phyloP scores from a whole-genome alignment of 2,113 vertebrate genomes.

The Tringa solitaria region DNA sequence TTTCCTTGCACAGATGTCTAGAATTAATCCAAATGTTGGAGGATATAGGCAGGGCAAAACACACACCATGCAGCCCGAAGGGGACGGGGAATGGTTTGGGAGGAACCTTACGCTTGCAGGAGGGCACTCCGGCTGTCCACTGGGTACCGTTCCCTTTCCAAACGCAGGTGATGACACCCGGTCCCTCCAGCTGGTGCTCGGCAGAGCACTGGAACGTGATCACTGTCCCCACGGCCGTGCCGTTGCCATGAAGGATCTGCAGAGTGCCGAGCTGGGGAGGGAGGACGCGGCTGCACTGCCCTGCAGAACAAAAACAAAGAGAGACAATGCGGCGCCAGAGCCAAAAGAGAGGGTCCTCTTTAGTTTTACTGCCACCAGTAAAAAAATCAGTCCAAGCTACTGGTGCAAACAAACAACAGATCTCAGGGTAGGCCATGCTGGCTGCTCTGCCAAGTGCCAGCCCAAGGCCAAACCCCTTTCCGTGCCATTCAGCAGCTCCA shows the following conservation, averaged over 20 bases:
- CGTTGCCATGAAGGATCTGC: slow-evolving; percentile 80
- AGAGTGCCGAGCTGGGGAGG: slow-evolving; percentile 77
- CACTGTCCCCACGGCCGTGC: slow-evolving; percentile 81
- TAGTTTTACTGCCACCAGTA: not conserved
- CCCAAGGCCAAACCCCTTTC: not conserved
- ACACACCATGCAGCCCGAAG: accelerated
- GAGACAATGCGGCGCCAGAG: not conserved
- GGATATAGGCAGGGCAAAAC: not conserved
- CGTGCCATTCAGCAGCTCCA: not conserved
- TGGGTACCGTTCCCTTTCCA: slow-evolving; percentile 75
- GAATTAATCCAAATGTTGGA: accelerated
- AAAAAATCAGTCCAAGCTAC: not conserved
- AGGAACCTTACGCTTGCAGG: slow-evolving; percentile 83
- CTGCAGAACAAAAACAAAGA: slow-evolving; percentile 24
- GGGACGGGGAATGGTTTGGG: not conserved
- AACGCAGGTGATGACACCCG: slow-evolving; percentile 73
- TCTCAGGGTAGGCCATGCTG: accelerated
- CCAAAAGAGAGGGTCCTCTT: accelerated
- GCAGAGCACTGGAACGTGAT: slow-evolving; percentile 82
- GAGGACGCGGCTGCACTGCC: slow-evolving; percentile 74
- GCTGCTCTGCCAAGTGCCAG: not conserved
- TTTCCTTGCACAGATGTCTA: not conserved
- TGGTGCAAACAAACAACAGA: not conserved
- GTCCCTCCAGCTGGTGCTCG: slow-evolving; percentile 79
- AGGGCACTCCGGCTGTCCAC: slow-evolving; percentile 80